Conservation (phyloP, 2,888 invertebrate genomes). For the Caenorhabditis sp. region DNA sequence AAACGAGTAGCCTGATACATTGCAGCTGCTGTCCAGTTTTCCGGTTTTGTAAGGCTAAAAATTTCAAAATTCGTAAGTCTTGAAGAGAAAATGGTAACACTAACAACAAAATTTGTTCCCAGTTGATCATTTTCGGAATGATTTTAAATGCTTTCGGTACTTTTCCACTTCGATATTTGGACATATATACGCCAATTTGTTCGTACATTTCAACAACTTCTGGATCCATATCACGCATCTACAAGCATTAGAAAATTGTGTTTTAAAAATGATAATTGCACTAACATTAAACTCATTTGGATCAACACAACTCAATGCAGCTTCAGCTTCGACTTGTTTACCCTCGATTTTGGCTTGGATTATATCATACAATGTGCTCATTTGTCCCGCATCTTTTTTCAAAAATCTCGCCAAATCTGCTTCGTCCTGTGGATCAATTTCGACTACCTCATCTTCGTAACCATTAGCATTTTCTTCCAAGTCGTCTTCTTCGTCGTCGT, state of each 20-base stretch:
- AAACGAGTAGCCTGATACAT: constrained; percentile 95
- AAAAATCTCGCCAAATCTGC: constrained; percentile 87
- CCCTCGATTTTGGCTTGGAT: constrained; percentile 77
- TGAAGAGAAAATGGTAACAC: no score
- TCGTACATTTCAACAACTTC: constrained; percentile 84
- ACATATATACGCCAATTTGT: constrained; percentile 85
- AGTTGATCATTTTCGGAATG: constrained; percentile 80
- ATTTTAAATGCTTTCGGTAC: constrained; percentile 98
- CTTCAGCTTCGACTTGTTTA: constrained; percentile 52
- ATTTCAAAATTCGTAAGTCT: no score
- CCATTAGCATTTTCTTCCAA: constrained; percentile 45
- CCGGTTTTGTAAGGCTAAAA: constrained; percentile 79
- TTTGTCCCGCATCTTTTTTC: constrained; percentile 76
- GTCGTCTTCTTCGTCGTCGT: constrained; percentile 47
- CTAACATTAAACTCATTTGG: constrained; percentile 50
- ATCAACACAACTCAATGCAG: constrained; percentile 44
- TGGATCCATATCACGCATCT: constrained; percentile 79
- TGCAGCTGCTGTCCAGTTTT: constrained; percentile 95
- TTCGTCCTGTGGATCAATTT: constrained; percentile 75
- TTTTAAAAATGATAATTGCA: neutral
- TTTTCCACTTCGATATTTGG: constrained; percentile 90
- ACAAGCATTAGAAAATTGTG: constrained; percentile 4
- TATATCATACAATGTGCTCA: constrained; percentile 85
- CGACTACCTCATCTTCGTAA: constrained; percentile 53
- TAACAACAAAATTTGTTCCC: constrained; percentile 72